Percentiles rank a stretch among this genome's conserved stretches.
These are phyloP conservation scores for Ancistrus triradiatus DNA, from an alignment of 2,113 vertebrate genomes.

Conservation along the genomic window DNA sequence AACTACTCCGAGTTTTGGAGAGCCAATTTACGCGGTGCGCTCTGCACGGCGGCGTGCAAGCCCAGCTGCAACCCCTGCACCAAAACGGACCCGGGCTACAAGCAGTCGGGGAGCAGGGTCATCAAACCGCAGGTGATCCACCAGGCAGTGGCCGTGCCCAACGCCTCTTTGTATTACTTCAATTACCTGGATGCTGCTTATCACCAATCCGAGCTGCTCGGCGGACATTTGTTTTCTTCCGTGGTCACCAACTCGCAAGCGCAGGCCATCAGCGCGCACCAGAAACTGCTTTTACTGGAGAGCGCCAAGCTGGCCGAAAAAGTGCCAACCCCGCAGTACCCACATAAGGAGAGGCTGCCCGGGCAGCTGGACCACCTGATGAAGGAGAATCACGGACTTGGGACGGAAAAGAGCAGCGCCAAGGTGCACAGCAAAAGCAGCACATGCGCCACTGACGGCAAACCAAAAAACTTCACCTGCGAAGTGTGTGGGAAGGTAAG, in stretches of 20 bases:
- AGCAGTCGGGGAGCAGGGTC: conserved; percentile 74
- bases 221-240: conserved; percentile 84
- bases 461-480: conserved; percentile 96
- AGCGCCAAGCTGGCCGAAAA: conserved; percentile 87
- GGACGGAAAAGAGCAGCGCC: conserved; percentile 69
- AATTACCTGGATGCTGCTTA: conserved; percentile 94
- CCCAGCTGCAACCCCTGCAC: conserved; percentile 83
- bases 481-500: conserved; percentile 97
- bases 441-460: conserved; percentile 72
- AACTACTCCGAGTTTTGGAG: conserved; percentile 96
- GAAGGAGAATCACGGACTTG: conserved; percentile 81
- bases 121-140: conserved; percentile 95
- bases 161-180: conserved; percentile 90
- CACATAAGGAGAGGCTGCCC: conserved; percentile 89
- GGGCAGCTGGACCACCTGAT: conserved; percentile 93
- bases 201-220: conserved; percentile 83
- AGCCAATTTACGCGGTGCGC: conserved; percentile 77
- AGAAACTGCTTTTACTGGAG: conserved; percentile 88
- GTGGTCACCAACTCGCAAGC: conserved; percentile 75
- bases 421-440: conserved; percentile 78
- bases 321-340: conserved; percentile 79
- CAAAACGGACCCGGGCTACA: conserved; percentile 78
- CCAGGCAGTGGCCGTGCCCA: conserved; percentile 83
- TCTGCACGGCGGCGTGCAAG: conserved; percentile 83
- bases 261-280: conserved; percentile 83